phyloP scores from a whole-genome alignment of 2,888 invertebrate species.

The Megaustenia siamemsis region DNA sequence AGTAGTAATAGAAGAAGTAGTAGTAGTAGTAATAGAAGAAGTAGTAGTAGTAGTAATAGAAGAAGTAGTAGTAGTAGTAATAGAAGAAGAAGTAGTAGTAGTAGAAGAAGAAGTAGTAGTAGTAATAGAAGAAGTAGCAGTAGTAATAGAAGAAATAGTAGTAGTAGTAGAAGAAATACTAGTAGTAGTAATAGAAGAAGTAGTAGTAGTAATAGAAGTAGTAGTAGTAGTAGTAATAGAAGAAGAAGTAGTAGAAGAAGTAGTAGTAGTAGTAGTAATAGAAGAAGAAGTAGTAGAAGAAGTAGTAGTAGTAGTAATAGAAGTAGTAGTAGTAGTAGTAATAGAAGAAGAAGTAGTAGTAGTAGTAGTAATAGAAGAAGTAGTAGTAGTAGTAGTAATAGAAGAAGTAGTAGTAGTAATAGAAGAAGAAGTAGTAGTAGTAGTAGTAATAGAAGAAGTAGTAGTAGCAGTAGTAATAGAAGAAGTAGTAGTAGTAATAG shows the following conservation, averaged over 20 bases:
- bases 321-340: conserved; percentile 5
- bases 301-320: background rate
- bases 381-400: too few species aligned
- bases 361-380: too few species aligned
- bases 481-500: too few species aligned
- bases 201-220: conserved; percentile 2
- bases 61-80: conserved; percentile 5
- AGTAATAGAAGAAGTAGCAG: conserved; percentile 1
- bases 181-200: too few species aligned
- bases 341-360: background rate
- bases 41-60: conserved; percentile 2
- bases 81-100: background rate
- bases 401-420: too few species aligned
- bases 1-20: too few species aligned
- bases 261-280: background rate
- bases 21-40: background rate
- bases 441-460: too few species aligned
- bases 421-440: too few species aligned
- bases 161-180: background rate
- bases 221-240: conserved; percentile 3
- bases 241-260: background rate
- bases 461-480: too few species aligned
- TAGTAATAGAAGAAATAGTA: conserved; percentile 1
- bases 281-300: background rate
- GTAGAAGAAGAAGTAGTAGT: background rate